These are phyloP conservation scores for Syrrhaptes paradoxus DNA, from an alignment of 2,113 vertebrate genomes.

Conservation along the genomic window DNA sequence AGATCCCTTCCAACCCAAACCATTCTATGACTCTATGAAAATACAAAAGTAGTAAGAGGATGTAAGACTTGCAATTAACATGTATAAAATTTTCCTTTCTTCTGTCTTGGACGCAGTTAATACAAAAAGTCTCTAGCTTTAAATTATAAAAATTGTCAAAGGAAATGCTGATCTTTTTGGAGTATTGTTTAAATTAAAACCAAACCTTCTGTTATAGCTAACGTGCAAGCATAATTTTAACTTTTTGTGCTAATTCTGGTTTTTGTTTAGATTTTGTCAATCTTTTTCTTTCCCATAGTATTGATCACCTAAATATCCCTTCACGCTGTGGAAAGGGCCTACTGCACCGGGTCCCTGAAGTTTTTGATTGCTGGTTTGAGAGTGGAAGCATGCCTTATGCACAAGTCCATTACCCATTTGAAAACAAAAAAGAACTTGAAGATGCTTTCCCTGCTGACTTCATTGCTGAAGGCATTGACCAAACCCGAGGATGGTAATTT, in stretches of 20 bases:
- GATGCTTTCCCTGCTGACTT: constrained; percentile 96
- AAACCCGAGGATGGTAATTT: constrained; percentile 94
- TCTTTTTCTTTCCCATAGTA: constrained; percentile 64
- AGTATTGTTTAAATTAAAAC: not conserved
- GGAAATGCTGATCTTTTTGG: not conserved
- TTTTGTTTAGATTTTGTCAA: not conserved
- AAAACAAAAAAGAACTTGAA: constrained; percentile 90
- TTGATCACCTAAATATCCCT: constrained; percentile 87
- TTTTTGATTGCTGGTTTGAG: constrained; percentile 99
- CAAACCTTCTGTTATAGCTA: not conserved
- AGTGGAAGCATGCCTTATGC: constrained; percentile 99
- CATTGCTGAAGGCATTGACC: constrained; percentile 97
- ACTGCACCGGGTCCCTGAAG: constrained; percentile 85
- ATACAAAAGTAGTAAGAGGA: not conserved
- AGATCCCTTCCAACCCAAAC: too few relatives aligned
- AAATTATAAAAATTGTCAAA: not conserved
- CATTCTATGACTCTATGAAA: not conserved
- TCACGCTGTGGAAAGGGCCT: constrained; percentile 86
- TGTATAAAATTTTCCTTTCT: not conserved
- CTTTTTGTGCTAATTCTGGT: not conserved
- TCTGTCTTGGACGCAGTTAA: not conserved
- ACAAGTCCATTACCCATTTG: constrained; percentile 95
- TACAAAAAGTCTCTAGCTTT: not conserved
- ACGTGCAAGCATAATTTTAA: fast-evolving
- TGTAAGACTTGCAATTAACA: not conserved